Evolutionary conservation across 2,888 invertebrate genomes (phyloP).

Genomic region (Desoria tigrina): DNA sequence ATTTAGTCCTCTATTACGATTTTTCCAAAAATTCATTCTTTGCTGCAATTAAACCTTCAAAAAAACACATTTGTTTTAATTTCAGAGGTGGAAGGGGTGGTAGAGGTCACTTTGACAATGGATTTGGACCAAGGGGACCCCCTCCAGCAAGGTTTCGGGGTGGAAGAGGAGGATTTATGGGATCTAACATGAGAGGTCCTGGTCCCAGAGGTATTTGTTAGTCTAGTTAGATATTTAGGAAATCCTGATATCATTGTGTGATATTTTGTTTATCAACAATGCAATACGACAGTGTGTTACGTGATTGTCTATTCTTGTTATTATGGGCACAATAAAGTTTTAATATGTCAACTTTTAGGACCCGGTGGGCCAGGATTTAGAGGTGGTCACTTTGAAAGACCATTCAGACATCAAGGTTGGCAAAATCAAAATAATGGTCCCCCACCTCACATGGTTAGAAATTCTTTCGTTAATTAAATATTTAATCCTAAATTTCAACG

Average conservation of each 20-base stretch:
- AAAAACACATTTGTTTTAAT: no score
- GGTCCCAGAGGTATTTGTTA: constrained; percentile 32
- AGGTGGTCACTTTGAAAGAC: constrained; percentile 43
- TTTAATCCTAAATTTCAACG: no score
- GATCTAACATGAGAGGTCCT: constrained; percentile 37
- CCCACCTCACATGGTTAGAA: constrained; percentile 37
- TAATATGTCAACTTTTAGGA: no score
- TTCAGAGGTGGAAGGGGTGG: constrained; percentile 40
- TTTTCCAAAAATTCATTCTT: no score
- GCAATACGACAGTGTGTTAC: no score
- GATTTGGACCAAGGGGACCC: constrained; percentile 43
- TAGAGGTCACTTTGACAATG: constrained; percentile 38
- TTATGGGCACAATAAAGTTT: no score
- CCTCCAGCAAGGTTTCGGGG: constrained; percentile 41
- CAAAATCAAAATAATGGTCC: constrained; percentile 29
- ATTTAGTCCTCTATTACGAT: no score
- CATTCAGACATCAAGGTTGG: constrained; percentile 27
- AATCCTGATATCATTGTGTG: neutral
- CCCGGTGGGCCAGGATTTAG: constrained; percentile 39
- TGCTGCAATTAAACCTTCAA: no score
- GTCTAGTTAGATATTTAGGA: neutral
- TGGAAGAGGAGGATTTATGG: constrained; percentile 46
- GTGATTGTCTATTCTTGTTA: no score
- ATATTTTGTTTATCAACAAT: neutral
- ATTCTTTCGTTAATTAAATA: no score